These are phyloP conservation scores for Piscicola geometra DNA, from an alignment of 2,888 invertebrate genomes.

Conservation along the genomic window DNA sequence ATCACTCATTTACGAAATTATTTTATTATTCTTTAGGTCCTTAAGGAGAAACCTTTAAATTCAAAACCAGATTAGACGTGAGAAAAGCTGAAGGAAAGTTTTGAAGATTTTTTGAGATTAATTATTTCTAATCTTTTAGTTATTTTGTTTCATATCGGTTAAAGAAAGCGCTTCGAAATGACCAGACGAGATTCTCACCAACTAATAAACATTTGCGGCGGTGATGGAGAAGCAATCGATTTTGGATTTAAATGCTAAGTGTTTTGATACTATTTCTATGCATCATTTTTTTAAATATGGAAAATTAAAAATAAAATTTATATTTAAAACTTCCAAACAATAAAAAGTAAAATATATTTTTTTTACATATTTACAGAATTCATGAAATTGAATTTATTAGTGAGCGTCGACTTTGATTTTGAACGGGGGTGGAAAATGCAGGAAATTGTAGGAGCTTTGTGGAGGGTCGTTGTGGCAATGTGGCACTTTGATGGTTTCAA, in stretches of 20 bases:
- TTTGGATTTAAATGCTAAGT: background rate
- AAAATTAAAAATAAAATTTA: background rate
- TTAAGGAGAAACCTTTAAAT: background rate
- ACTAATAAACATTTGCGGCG: slow-evolving; percentile 18
- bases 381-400: background rate
- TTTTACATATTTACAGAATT: background rate
- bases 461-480: background rate
- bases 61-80: background rate
- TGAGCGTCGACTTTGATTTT: slow-evolving; percentile 23
- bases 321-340: no score
- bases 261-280: background rate
- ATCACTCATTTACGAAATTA: background rate
- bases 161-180: background rate
- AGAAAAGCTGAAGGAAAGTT: no score
- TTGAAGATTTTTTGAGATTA: no score
- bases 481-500: slow-evolving; percentile 7
- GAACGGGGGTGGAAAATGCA: slow-evolving; percentile 11
- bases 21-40: background rate
- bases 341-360: background rate
- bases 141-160: background rate
- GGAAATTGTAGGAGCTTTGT: slow-evolving; percentile 9
- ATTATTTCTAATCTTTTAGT: background rate
- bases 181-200: slow-evolving; percentile 11
- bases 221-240: slow-evolving; percentile 8
- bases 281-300: background rate